A percentile compares a stretch with the other conserved stretches of the same genome.
These are phyloP conservation scores for Gobio gobio DNA, from an alignment of 2,113 vertebrate species.

Conservation along the genomic window DNA sequence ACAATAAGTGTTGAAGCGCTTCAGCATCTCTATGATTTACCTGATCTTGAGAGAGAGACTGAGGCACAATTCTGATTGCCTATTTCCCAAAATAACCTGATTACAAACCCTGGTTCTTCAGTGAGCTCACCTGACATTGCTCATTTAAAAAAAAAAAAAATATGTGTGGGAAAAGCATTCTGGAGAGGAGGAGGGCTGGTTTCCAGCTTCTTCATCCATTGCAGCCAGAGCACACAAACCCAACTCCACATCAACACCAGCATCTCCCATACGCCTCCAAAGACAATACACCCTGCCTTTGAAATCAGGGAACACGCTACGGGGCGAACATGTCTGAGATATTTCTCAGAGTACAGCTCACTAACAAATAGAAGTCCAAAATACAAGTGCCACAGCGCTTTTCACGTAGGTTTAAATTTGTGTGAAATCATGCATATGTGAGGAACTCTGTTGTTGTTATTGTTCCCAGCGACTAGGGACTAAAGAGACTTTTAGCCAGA, in stretches of 20 bases:
- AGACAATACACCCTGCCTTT: constrained; percentile 68
- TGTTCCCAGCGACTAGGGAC: neutral
- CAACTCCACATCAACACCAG: constrained; percentile 1
- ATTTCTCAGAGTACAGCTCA: constrained; percentile 32
- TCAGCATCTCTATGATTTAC: neutral
- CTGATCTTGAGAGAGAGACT: neutral
- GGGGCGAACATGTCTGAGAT: neutral
- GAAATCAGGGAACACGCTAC: constrained; percentile 58
- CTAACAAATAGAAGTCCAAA: constrained; percentile 12
- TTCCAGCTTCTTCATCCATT: constrained; percentile 33
- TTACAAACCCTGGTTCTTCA: neutral
- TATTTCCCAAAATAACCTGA: neutral
- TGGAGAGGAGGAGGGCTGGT: constrained; percentile 4
- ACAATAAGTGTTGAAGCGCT: neutral
- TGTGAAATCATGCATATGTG: neutral
- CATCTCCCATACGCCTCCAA: constrained; percentile 44
- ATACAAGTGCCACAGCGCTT: neutral
- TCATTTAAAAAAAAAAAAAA: no score
- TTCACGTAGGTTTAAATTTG: neutral
- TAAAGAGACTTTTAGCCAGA: neutral
- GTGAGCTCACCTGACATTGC: neutral
- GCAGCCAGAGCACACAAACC: constrained; percentile 46
- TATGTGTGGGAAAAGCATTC: neutral
- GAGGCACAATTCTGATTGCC: neutral
- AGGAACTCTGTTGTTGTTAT: neutral